These are phyloP conservation scores for Montipora cactus DNA, from an alignment of 64 coral and sea anemone species.

Conservation along the genomic window DNA sequence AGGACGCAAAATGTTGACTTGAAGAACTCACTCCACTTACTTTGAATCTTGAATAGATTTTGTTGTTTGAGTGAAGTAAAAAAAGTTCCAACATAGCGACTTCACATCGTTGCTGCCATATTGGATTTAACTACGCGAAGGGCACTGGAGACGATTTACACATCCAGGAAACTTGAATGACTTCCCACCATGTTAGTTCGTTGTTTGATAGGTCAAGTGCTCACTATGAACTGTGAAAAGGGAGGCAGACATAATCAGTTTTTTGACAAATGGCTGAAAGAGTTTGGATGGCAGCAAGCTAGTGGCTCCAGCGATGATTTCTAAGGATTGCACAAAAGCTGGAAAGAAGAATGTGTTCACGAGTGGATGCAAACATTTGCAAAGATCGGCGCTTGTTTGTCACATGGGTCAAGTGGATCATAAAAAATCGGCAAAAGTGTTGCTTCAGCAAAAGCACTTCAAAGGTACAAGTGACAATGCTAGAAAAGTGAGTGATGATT, in stretches of 20 bases:
- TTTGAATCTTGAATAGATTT: no score
- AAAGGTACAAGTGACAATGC: constrained; percentile 29
- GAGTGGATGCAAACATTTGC: constrained; percentile 60
- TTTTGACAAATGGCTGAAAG: constrained; percentile 5
- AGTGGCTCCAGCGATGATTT: constrained; percentile 7
- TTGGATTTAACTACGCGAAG: not conserved
- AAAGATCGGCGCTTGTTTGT: constrained; percentile 37
- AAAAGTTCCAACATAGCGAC: not conserved
- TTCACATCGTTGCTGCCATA: not conserved
- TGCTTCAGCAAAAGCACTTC: constrained; percentile 17
- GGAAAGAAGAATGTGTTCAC: constrained; percentile 51
- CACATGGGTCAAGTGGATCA: constrained; percentile 49
- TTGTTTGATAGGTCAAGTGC: not conserved
- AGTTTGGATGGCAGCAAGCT: not conserved
- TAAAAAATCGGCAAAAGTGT: constrained; percentile 31
- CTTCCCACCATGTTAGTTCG: not conserved
- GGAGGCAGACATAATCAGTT: constrained; percentile 19
- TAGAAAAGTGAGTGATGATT: not conserved
- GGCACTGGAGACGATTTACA: not conserved
- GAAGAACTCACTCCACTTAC: no score
- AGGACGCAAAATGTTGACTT: no score
- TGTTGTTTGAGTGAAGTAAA: no score
- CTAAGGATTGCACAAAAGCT: constrained; percentile 42
- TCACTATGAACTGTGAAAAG: not conserved
- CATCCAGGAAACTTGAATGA: constrained; percentile 11